Evolutionary conservation across 2,888 invertebrate species (phyloP).

Genomic region (Limnephilus rhombicus): DNA sequence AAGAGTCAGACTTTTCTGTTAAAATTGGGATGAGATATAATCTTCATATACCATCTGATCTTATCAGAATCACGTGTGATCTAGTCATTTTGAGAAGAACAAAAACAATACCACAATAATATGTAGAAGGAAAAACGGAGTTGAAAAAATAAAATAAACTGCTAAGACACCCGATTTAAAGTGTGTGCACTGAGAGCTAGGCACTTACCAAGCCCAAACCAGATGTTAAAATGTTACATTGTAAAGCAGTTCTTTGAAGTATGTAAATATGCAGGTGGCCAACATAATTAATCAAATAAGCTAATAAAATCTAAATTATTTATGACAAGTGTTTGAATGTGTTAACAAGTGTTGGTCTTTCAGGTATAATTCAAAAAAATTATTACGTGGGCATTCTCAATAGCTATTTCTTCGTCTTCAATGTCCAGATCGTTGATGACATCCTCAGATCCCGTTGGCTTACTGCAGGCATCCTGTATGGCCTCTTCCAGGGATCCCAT

Average conservation of each 20-base stretch:
- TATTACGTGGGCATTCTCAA: conserved; percentile 80
- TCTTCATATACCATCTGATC: too few species aligned
- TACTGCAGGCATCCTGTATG: conserved; percentile 88
- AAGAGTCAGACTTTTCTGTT: too few species aligned
- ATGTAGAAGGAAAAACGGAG: too few species aligned
- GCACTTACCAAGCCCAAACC: not conserved
- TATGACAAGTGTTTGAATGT: not conserved
- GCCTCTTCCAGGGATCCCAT: conserved; percentile 97
- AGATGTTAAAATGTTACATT: not conserved
- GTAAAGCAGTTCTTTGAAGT: not conserved
- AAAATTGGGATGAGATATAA: too few species aligned
- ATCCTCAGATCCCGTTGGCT: conserved; percentile 89
- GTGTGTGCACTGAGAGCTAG: not conserved
- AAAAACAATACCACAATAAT: too few species aligned
- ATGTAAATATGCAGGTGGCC: not conserved
- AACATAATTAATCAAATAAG: not conserved
- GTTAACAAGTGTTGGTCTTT: not conserved
- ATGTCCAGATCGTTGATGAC: conserved; percentile 95
- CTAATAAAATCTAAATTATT: not conserved
- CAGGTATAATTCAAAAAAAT: not conserved
- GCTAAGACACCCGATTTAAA: not conserved
- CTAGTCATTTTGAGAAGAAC: too few species aligned
- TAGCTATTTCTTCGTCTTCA: conserved; percentile 87
- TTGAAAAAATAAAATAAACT: not conserved
- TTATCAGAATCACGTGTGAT: too few species aligned